Base-by-base conservation (phyloP, 2,888 invertebrate species). In the Sarcophaga subvicina region DNA sequence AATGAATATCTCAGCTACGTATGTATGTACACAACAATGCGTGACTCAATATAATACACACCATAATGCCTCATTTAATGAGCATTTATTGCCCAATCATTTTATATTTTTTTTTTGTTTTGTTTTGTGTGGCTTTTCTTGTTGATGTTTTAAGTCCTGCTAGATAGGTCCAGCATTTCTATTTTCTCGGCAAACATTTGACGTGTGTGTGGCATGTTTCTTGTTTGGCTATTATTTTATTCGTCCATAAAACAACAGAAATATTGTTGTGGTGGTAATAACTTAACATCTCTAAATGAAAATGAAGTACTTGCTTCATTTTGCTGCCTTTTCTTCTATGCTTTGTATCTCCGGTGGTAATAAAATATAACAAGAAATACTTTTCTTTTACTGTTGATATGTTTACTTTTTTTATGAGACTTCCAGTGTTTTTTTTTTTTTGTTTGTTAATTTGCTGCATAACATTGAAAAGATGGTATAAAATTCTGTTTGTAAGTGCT, bases 351-450 rank as follows among this genome's bases (percentile, higher is more conserved):
- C n/a, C 67, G 25, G 49, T 60, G 66, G 66, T 37, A 71, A 78
- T 76, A 79, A 83, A 84, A 75, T 82, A 75, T 69, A 71, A 79
- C 79, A 71, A 76, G 78, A 84, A 84, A 79, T 84, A 66, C 66
- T 66, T 45, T 78, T 12, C 10, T 8, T 17, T 77, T 77, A 69
- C 66, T 75, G 79, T 76, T 76, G 70, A 78, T 76, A 71, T 67
- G 75, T 66, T 79, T 79, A 22, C 45, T 47, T 79, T 84, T 66
- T 80, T 84, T 87, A 70, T 70, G 80, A 71, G 75, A 59, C 62
- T 63, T 67, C 45, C 11, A 37, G 67, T 12, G 17, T 10, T 54
- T 59, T 72, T 37, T 8, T 62, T 5, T 27, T 45, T 45, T 27
- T 27, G 3, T 37, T 37, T 37, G 8, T 10, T 37, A 8, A 37